Conservation (phyloP, 2,797 vertebrate genomes). For the Sebastes steindachneri region DNA sequence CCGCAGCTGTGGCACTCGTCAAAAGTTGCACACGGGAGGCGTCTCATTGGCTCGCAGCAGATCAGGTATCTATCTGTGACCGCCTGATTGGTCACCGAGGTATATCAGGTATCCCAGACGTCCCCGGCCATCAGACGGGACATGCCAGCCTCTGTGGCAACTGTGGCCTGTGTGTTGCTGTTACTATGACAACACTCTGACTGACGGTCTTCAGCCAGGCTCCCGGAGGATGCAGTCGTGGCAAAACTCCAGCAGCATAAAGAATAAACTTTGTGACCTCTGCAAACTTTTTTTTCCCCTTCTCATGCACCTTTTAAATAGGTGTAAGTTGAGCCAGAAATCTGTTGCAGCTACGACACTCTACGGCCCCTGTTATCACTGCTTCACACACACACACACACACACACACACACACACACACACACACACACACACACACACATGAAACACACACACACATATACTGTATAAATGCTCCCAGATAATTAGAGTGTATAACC, state of each 20-base stretch:
- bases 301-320: background rate
- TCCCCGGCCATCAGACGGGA: slow-evolving; percentile 36
- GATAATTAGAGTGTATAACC: slow-evolving; percentile 44
- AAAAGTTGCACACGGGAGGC: slow-evolving; percentile 19
- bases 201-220: slow-evolving; percentile 13
- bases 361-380: slow-evolving; percentile 21
- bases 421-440: background rate
- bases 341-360: slow-evolving; percentile 29
- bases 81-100: slow-evolving; percentile 42
- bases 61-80: slow-evolving; percentile 63
- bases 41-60: slow-evolving; percentile 66
- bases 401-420: background rate
- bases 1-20: slow-evolving; percentile 63
- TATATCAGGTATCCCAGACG: slow-evolving; percentile 70
- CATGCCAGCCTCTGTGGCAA: slow-evolving; percentile 62
- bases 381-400: background rate
- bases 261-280: slow-evolving; percentile 12
- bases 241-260: slow-evolving; percentile 13
- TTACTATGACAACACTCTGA: slow-evolving; percentile 57
- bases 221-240: slow-evolving; percentile 49
- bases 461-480: slow-evolving; percentile 32
- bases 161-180: slow-evolving; percentile 60
- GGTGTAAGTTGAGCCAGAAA: background rate
- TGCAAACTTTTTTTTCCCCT: background rate
- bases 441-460: background rate